These are phyloP conservation scores for Pammene fasciana DNA, from an alignment of 2,888 invertebrate genomes.

Conservation along the genomic window DNA sequence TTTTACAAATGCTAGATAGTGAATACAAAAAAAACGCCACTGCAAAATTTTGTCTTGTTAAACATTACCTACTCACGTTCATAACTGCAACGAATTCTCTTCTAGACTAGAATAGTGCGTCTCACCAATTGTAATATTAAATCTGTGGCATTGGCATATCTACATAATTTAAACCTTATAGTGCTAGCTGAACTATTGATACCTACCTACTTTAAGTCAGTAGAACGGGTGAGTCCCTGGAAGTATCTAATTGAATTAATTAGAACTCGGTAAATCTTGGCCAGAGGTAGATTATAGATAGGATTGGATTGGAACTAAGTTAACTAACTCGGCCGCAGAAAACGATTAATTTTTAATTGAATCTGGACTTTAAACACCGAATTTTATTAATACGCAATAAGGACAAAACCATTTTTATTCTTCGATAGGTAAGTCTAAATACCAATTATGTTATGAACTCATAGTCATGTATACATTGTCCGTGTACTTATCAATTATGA, in stretches of 20 bases:
- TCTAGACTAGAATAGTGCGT: not conserved
- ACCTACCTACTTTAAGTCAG: constrained; percentile 11
- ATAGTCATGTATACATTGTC: too few species aligned
- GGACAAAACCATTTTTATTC: too few species aligned
- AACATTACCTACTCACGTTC: too few species aligned
- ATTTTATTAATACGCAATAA: too few species aligned
- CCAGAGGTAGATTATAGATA: constrained; percentile 12
- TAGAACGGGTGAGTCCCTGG: constrained; percentile 10
- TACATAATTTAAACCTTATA: constrained; percentile 7
- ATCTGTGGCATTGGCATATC: not conserved
- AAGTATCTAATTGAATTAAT: constrained; percentile 15
- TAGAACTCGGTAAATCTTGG: constrained; percentile 9
- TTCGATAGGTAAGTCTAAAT: too few species aligned
- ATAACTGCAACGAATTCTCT: too few species aligned
- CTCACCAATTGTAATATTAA: not conserved
- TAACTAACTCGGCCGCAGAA: not conserved
- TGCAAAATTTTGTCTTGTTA: too few species aligned
- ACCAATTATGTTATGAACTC: too few species aligned
- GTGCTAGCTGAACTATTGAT: not conserved
- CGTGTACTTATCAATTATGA: too few species aligned
- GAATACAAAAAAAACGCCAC: not conserved
- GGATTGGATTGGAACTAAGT: not conserved
- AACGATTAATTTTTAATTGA: not conserved
- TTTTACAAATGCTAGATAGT: not conserved
- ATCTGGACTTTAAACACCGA: not conserved